Conservation (phyloP, 1,140 invertebrate species). For the Venturia canescens region DNA sequence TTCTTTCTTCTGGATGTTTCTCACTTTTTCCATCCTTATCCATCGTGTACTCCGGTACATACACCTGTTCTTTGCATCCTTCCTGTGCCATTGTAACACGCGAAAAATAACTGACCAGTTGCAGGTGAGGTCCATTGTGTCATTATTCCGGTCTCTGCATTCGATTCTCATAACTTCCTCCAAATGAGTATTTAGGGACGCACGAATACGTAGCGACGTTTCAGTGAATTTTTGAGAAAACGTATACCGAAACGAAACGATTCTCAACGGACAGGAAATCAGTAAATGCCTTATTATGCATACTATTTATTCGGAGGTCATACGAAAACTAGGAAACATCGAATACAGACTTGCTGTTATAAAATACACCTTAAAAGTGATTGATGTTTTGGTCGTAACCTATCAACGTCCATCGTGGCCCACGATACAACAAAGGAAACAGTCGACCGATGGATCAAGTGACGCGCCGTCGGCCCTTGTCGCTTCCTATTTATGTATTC, state of each 20-base stretch:
- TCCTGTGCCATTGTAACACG: neutral
- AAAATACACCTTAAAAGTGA: neutral
- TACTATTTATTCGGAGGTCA: too few relatives aligned
- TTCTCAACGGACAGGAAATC: too few relatives aligned
- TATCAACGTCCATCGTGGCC: neutral
- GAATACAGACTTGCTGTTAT: too few relatives aligned
- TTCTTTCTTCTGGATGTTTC: constrained; percentile 14
- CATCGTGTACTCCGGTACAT: neutral
- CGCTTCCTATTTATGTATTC: constrained; percentile 24
- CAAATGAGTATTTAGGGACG: neutral
- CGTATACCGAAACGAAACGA: too few relatives aligned
- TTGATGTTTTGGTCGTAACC: neutral
- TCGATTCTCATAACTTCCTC: neutral
- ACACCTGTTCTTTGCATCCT: neutral
- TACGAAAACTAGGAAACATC: too few relatives aligned
- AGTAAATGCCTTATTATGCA: too few relatives aligned
- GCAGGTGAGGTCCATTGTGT: neutral
- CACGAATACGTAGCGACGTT: neutral
- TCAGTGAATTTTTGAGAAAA: too few relatives aligned
- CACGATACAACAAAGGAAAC: neutral
- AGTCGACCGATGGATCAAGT: constrained; percentile 11
- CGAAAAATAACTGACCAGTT: neutral
- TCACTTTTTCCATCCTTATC: neutral
- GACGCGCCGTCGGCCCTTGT: neutral
- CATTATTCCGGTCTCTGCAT: neutral